These are phyloP conservation scores for Drosophila paranaensis DNA, from an alignment of 2,888 invertebrate species.

Conservation along the genomic window DNA sequence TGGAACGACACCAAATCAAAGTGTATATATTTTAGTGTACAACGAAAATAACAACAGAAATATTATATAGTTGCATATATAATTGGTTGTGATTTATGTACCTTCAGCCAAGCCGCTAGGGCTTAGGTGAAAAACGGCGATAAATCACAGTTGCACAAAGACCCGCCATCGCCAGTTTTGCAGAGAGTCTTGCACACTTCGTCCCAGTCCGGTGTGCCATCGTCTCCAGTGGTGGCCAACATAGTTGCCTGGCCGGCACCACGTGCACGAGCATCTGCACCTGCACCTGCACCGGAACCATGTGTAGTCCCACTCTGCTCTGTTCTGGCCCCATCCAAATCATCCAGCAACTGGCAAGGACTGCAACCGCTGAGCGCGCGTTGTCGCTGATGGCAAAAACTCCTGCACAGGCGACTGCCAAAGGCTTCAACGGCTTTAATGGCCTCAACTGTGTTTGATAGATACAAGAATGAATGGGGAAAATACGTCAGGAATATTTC, in stretches of 20 bases:
- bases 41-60: conserved; percentile 57
- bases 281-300: conserved; percentile 41
- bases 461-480: neutral
- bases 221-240: conserved; percentile 9
- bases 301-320: conserved; percentile 54
- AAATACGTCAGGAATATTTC: too few species aligned
- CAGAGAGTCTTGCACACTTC: conserved; percentile 89
- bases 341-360: conserved; percentile 65
- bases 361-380: conserved; percentile 81
- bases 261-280: conserved; percentile 3
- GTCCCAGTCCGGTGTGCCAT: conserved; percentile 86
- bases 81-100: conserved; percentile 63
- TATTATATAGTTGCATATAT: conserved; percentile 53
- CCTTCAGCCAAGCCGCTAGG: conserved; percentile 39
- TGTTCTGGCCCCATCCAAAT: conserved; percentile 53
- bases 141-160: conserved; percentile 90
- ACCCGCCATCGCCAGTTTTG: conserved; percentile 89
- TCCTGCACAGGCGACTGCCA: conserved; percentile 71
- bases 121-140: conserved; percentile 86
- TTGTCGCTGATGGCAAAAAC: conserved; percentile 74
- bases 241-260: neutral
- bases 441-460: conserved; percentile 9
- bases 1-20: conserved; percentile 53
- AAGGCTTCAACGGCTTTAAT: conserved; percentile 15
- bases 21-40: conserved; percentile 25